Conservation (phyloP, 1,140 invertebrate species). For the Saxidomus purpurata region DNA sequence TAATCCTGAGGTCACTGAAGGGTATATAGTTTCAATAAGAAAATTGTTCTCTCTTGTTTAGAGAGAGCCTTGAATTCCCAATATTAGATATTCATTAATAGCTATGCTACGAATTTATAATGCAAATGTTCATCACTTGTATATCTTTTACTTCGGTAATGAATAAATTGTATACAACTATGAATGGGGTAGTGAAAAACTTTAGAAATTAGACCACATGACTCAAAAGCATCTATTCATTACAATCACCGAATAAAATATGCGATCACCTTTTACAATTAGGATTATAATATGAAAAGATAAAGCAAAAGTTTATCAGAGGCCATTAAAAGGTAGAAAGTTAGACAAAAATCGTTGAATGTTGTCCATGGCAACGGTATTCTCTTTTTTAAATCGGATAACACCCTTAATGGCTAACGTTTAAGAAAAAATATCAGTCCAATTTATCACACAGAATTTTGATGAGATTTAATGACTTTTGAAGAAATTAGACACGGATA, state of each 20-base stretch:
- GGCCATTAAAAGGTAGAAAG: conserved; percentile 77
- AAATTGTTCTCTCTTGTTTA: conserved; percentile 71
- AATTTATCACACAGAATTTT: conserved; percentile 53
- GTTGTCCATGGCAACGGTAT: conserved; percentile 78
- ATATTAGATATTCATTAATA: conserved; percentile 72
- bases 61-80: conserved; percentile 67
- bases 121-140: conserved; percentile 62
- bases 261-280: conserved; percentile 78
- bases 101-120: conserved; percentile 58
- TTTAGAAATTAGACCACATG: conserved; percentile 62
- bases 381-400: conserved; percentile 69
- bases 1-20: conserved; percentile 72
- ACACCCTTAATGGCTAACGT: conserved; percentile 67
- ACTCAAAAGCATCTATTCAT: conserved; percentile 66
- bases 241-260: conserved; percentile 81
- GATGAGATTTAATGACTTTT: conserved; percentile 65
- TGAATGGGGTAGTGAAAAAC: conserved; percentile 50
- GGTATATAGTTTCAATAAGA: conserved; percentile 75
- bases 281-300: conserved; percentile 83
- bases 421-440: conserved; percentile 28
- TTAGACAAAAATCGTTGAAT: conserved; percentile 78
- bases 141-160: conserved; percentile 54
- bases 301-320: conserved; percentile 78
- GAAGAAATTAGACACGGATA: conserved; percentile 40
- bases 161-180: conserved; percentile 71